phyloP scores from a whole-genome alignment of 2,888 invertebrate species.

The Neoitamus cyanurus region DNA sequence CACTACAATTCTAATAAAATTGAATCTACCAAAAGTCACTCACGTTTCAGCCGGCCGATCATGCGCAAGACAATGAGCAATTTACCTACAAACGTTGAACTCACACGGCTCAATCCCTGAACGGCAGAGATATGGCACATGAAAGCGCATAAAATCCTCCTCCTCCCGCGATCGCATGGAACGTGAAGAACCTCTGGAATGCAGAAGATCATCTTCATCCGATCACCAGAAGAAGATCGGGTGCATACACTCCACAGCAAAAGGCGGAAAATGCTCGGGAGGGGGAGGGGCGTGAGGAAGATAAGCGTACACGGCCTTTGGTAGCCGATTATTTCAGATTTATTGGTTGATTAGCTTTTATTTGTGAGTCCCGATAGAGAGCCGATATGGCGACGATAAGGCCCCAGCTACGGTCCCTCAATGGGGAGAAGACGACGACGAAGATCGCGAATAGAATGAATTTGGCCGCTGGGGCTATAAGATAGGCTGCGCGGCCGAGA shows the following conservation, averaged over 20 bases:
- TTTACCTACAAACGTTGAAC: slow-evolving; percentile 42
- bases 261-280: background rate
- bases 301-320: slow-evolving; percentile 31
- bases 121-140: slow-evolving; percentile 28
- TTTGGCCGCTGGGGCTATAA: slow-evolving; percentile 24
- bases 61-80: slow-evolving; percentile 37
- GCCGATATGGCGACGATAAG: slow-evolving; percentile 42
- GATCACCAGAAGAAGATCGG: slow-evolving; percentile 8
- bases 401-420: slow-evolving; percentile 8
- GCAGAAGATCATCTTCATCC: slow-evolving; percentile 41
- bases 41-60: slow-evolving; percentile 22
- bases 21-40: slow-evolving; percentile 11
- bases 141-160: slow-evolving; percentile 20
- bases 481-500: background rate
- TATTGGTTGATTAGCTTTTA: slow-evolving; percentile 49
- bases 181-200: slow-evolving; percentile 33
- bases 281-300: background rate
- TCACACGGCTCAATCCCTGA: slow-evolving; percentile 32
- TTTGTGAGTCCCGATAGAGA: slow-evolving; percentile 39
- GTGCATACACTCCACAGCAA: background rate
- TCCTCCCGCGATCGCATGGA: background rate
- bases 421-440: slow-evolving; percentile 14
- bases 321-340: slow-evolving; percentile 49
- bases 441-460: slow-evolving; percentile 32
- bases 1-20: background rate